Conservation (phyloP, 2,113 vertebrate genomes). For the Notarius lentiginosus region DNA sequence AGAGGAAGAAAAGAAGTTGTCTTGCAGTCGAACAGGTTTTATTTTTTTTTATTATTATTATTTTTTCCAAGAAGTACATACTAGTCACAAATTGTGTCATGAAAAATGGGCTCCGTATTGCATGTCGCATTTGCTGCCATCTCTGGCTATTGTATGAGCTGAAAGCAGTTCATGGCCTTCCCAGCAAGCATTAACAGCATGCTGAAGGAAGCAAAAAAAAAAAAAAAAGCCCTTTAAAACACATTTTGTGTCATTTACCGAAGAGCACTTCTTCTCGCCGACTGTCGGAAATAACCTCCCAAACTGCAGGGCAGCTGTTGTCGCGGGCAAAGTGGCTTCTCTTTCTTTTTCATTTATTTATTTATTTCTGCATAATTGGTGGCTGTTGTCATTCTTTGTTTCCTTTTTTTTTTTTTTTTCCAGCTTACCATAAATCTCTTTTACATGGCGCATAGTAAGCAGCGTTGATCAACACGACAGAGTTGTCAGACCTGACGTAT, state of each 20-base stretch:
- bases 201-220: constrained; percentile 6
- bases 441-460: neutral
- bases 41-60: neutral
- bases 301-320: constrained; percentile 31
- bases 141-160: constrained; percentile 11
- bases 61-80: neutral
- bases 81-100: constrained; percentile 2
- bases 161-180: constrained; percentile 26
- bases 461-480: neutral
- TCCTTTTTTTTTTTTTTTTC: neutral
- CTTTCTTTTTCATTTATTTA: neutral
- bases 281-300: constrained; percentile 31
- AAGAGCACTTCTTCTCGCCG: constrained; percentile 45
- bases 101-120: neutral
- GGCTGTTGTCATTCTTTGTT: constrained; percentile 17
- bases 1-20: neutral
- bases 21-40: neutral
- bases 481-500: neutral
- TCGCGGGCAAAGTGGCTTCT: neutral
- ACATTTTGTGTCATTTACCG: constrained; percentile 45
- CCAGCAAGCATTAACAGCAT: constrained; percentile 27
- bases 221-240: constrained; percentile 33
- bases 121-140: neutral
- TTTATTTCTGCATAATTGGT: constrained; percentile 2
- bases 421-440: neutral